These are phyloP conservation scores for Drosophila hamatofila DNA, from an alignment of 2,888 invertebrate species.

Conservation along the genomic window DNA sequence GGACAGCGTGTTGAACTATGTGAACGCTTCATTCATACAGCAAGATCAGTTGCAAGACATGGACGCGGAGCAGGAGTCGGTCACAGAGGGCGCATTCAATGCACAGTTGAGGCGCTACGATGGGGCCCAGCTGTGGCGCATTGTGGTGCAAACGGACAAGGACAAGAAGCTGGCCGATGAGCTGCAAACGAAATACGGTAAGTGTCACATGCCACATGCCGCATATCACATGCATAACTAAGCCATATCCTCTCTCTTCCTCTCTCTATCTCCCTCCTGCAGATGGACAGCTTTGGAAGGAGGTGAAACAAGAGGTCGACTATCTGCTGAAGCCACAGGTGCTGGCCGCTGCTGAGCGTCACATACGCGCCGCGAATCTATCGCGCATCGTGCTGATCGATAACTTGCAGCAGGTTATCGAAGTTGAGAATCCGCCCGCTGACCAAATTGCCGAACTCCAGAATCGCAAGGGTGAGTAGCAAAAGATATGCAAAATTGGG, in stretches of 20 bases:
- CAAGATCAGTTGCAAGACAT: slow-evolving; percentile 24
- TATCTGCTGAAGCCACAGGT: slow-evolving; percentile 89
- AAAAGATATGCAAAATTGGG: not conserved
- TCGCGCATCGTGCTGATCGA: slow-evolving; percentile 90
- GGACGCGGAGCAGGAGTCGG: slow-evolving; percentile 34
- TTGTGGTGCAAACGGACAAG: slow-evolving; percentile 86
- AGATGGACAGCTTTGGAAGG: slow-evolving; percentile 85
- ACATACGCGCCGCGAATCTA: slow-evolving; percentile 88
- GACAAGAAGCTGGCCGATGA: slow-evolving; percentile 86
- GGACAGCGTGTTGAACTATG: slow-evolving; percentile 82
- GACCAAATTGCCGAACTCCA: slow-evolving; percentile 89
- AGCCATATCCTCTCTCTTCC: no score
- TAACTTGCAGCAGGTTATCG: slow-evolving; percentile 91
- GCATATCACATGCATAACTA: not conserved
- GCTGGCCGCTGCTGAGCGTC: slow-evolving; percentile 88
- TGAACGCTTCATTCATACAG: slow-evolving; percentile 78
- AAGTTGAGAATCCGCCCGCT: slow-evolving; percentile 91
- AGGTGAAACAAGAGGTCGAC: slow-evolving; percentile 87
- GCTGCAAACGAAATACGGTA: slow-evolving; percentile 87
- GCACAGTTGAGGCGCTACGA: slow-evolving; percentile 87
- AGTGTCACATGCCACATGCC: slow-evolving; percentile 54
- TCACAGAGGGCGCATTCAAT: slow-evolving; percentile 52
- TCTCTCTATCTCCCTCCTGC: not conserved
- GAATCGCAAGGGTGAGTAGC: slow-evolving; percentile 88
- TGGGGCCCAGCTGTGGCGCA: slow-evolving; percentile 92